Base-by-base conservation (phyloP, 2,888 invertebrate species). In the Diadegma fenestrale region DNA sequence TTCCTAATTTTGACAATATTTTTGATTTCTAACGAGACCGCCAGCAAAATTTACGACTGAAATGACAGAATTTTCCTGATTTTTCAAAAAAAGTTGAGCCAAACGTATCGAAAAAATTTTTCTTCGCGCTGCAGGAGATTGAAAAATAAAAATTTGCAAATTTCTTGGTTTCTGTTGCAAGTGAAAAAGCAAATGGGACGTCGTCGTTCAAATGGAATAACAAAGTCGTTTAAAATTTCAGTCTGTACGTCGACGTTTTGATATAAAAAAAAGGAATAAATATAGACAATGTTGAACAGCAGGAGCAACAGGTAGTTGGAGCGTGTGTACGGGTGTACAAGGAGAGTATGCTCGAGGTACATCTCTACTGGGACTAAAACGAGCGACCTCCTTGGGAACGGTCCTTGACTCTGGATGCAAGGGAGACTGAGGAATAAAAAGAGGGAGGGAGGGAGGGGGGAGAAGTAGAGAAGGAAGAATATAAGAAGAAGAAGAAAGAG, bases 371-470 rank as follows among this genome's bases (percentile, higher is more conserved):
- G 78, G 86, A 90, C 89, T 89, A 90, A 92, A 91, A 91, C 88
- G 89, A 91, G 91, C 93, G 92, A 93, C 93, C 93, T 93, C 94
- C 94, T 94, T 93, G 94, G 93, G 93, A 93, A 93, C 92, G 94
- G 94, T 94, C 93, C 92, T 94, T 94, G 94, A 93, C 94, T 94
- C 93, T 94, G 92, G 91, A 91, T 89, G 89, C 90, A 90, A 89
- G 89, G 87, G 72, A 85, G 86, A 77, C 85, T 80, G 66, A 82
- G 75, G 80, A 75, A 82, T 33, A 73, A 82, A 33, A 71, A 87
- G 86, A 82, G 82, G 64, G 61, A 58, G 71, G 48, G 79, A 80
- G 82, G 84, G 58, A 78, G 61, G 80, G 85, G 66, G 86, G 80
- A 66, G 86, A 69, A 85, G 85, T 7, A 68, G 64, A 71, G 54